Evolutionary conservation across 1,140 invertebrate species (phyloP).

Genomic region (Aphelinus certus): DNA sequence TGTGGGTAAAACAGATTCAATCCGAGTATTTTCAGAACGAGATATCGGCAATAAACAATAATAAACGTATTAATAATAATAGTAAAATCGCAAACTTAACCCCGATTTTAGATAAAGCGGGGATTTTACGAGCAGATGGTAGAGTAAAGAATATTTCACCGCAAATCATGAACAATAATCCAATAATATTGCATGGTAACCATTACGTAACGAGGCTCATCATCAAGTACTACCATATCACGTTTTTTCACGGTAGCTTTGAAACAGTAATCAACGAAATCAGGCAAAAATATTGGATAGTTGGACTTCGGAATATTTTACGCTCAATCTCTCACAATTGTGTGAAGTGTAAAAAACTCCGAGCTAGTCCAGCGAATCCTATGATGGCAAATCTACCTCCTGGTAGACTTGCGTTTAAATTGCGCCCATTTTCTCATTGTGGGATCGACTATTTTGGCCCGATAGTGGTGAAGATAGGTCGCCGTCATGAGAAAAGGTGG

Average conservation of each 20-base stretch:
- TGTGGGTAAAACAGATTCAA: no score
- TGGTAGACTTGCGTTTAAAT: slow-evolving; percentile 37
- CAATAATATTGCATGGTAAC: slow-evolving; percentile 17
- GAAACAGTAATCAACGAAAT: slow-evolving; percentile 43
- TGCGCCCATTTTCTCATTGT: slow-evolving; percentile 44
- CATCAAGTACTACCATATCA: slow-evolving; percentile 28
- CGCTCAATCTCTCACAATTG: neutral
- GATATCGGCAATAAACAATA: neutral
- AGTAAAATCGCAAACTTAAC: neutral
- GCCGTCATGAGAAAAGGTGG: slow-evolving; percentile 50
- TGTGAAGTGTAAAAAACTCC: neutral
- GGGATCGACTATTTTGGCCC: slow-evolving; percentile 52
- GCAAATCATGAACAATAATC: neutral
- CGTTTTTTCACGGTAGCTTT: slow-evolving; percentile 28
- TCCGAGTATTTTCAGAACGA: no score
- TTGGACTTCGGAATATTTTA: slow-evolving; percentile 32
- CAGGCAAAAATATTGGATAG: slow-evolving; percentile 41
- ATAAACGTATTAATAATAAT: neutral
- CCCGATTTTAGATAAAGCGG: neutral
- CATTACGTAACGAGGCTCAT: neutral
- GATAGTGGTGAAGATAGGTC: slow-evolving; percentile 43
- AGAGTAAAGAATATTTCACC: neutral
- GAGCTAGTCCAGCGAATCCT: slow-evolving; percentile 14
- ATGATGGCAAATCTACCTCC: slow-evolving; percentile 42
- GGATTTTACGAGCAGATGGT: neutral